Conservation (phyloP, 2,888 invertebrate genomes). For the Diaperis boleti region DNA sequence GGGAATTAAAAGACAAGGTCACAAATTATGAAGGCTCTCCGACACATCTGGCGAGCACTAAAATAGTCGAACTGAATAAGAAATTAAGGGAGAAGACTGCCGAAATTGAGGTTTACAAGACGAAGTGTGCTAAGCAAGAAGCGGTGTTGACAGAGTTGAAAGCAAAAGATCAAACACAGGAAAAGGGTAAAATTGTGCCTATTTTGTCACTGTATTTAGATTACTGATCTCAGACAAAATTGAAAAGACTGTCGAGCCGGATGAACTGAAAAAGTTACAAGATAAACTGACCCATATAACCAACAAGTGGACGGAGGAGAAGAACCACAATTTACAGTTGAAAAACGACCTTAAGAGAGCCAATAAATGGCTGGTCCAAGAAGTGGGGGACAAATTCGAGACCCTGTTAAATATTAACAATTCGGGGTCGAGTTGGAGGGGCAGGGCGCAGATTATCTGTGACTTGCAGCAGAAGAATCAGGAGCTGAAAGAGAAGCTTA, state of each 20-base stretch:
- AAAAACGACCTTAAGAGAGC: conserved; percentile 80
- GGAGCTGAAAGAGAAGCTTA: conserved; percentile 76
- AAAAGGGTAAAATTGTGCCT: no score
- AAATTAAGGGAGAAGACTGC: conserved; percentile 74
- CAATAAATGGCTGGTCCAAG: conserved; percentile 80
- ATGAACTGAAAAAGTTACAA: conserved; percentile 71
- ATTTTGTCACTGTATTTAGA: neutral
- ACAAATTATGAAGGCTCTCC: conserved; percentile 70
- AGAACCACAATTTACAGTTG: conserved; percentile 76
- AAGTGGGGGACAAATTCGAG: conserved; percentile 79
- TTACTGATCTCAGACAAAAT: neutral
- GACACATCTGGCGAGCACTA: conserved; percentile 71
- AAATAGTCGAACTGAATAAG: conserved; percentile 76
- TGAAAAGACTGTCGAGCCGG: conserved; percentile 9
- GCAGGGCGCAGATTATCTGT: conserved; percentile 81
- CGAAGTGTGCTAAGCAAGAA: conserved; percentile 71
- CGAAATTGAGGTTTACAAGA: conserved; percentile 72
- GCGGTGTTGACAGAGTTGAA: conserved; percentile 67
- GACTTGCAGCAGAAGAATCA: conserved; percentile 76
- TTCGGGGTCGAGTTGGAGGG: conserved; percentile 77
- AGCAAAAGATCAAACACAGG: conserved; percentile 42
- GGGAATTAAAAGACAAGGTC: conserved; percentile 67
- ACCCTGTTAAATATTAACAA: conserved; percentile 73
- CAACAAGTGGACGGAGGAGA: conserved; percentile 76
- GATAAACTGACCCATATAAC: conserved; percentile 72